Conservation (phyloP, 2,797 vertebrate genomes). For the Enteromius trimaculatus region DNA sequence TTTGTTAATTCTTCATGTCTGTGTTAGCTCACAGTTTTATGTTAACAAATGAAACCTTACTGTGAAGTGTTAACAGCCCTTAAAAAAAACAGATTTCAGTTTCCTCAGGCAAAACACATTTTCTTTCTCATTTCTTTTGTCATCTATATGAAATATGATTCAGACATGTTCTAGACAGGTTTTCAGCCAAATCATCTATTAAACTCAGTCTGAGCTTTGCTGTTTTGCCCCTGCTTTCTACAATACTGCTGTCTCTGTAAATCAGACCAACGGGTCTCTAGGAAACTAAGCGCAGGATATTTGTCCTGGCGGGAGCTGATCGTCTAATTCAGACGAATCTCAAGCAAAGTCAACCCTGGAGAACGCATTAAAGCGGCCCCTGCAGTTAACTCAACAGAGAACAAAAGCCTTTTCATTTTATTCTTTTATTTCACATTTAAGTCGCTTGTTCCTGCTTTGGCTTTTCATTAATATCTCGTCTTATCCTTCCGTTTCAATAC, state of each 20-base stretch:
- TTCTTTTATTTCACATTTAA: constrained; percentile 5
- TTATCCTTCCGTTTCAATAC: not conserved
- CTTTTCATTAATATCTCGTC: constrained; percentile 1
- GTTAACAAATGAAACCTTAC: not conserved
- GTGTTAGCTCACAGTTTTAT: not conserved
- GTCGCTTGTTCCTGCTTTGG: not conserved
- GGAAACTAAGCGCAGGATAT: constrained; percentile 19
- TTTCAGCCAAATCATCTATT: not conserved
- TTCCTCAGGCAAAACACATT: not conserved
- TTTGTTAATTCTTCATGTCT: not conserved
- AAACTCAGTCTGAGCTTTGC: not conserved
- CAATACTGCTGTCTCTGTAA: constrained; percentile 28
- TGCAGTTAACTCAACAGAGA: constrained; percentile 5
- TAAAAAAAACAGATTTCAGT: not conserved
- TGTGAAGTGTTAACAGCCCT: not conserved
- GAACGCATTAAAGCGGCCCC: constrained; percentile 35
- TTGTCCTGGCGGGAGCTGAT: constrained; percentile 20
- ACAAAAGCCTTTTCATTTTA: constrained; percentile 2
- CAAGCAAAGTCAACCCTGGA: constrained; percentile 33
- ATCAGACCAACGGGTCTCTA: constrained; percentile 27
- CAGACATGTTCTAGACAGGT: not conserved
- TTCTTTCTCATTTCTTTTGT: not conserved
- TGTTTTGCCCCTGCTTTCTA: constrained; percentile 8
- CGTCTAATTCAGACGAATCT: constrained; percentile 37
- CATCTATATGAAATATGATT: not conserved